phyloP scores from a whole-genome alignment of 2,797 vertebrate species.

The Phoebastria nigripes region DNA sequence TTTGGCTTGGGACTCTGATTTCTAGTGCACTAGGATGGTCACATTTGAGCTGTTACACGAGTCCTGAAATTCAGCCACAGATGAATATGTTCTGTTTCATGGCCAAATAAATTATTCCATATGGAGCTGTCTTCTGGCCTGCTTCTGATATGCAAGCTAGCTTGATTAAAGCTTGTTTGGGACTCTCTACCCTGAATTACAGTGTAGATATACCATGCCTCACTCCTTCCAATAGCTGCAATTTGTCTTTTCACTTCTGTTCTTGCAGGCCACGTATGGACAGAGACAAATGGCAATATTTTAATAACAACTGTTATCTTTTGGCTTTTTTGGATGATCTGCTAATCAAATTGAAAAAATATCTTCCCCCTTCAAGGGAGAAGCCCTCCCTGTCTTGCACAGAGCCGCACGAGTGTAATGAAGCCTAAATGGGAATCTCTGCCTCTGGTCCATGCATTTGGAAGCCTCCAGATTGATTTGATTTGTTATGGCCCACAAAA shows the following conservation, averaged over 20 bases:
- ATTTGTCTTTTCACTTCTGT: background rate
- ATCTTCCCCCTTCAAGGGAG: background rate
- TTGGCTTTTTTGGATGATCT: background rate
- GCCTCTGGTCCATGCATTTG: conserved; percentile 7
- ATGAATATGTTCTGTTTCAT: conserved; percentile 1
- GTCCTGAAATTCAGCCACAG: conserved; percentile 40
- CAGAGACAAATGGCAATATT: background rate
- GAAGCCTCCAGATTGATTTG: conserved; percentile 56
- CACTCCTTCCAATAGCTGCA: background rate
- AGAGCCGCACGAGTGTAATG: background rate
- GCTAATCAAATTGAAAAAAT: conserved; percentile 7
- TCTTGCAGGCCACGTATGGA: background rate
- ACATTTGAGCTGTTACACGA: conserved; percentile 17
- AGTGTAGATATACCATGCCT: background rate
- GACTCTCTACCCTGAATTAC: background rate
- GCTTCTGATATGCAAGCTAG: background rate
- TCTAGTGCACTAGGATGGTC: background rate
- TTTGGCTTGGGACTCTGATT: conserved; percentile 27
- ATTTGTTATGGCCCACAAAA: conserved; percentile 73
- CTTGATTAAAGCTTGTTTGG: conserved; percentile 38
- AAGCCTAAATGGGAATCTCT: conserved; percentile 10
- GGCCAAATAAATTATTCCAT: conserved; percentile 52
- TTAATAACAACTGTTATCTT: background rate
- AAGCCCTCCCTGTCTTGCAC: background rate
- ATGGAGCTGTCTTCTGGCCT: conserved; percentile 39